phyloP scores from a whole-genome alignment of 2,113 vertebrate species.

The Dolichotis patagonum region DNA sequence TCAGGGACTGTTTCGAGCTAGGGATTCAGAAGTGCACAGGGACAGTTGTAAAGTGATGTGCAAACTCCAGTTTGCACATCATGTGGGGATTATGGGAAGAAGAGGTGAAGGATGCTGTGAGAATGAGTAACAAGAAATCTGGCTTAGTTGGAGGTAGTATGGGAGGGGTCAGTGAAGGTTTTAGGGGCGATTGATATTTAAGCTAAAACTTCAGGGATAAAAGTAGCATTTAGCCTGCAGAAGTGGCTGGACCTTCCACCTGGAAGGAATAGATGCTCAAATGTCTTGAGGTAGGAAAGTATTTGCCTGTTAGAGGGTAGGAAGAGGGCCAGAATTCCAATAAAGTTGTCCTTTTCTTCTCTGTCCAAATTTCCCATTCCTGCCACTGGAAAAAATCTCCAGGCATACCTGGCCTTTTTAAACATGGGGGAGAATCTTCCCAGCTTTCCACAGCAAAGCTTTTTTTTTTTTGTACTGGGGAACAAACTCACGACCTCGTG shows the following conservation, averaged over 20 bases:
- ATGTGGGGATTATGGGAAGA: not conserved
- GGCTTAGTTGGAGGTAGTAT: not conserved
- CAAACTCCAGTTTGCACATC: not conserved
- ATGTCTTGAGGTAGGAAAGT: not conserved
- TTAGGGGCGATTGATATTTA: not conserved
- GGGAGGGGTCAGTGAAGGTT: not conserved
- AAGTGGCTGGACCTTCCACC: not conserved
- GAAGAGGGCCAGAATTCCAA: not conserved
- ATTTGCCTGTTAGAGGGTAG: not conserved
- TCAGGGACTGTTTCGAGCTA: not conserved
- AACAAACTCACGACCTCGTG: no score
- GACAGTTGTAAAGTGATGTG: not conserved
- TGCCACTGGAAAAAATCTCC: not conserved
- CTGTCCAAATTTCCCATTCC: not conserved
- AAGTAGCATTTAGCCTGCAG: not conserved
- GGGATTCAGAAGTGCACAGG: not conserved
- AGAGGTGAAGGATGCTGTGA: not conserved
- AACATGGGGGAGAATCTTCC: not conserved
- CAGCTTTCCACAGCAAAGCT: not conserved
- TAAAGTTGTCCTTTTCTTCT: not conserved
- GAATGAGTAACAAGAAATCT: not conserved
- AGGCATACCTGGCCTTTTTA: not conserved
- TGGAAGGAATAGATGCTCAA: not conserved
- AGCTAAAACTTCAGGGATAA: conserved; percentile 24
- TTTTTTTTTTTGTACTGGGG: no score